These are phyloP conservation scores for Tokudaia tokunoshimensis DNA, from an alignment of 2,797 vertebrate species.

Conservation along the genomic window DNA sequence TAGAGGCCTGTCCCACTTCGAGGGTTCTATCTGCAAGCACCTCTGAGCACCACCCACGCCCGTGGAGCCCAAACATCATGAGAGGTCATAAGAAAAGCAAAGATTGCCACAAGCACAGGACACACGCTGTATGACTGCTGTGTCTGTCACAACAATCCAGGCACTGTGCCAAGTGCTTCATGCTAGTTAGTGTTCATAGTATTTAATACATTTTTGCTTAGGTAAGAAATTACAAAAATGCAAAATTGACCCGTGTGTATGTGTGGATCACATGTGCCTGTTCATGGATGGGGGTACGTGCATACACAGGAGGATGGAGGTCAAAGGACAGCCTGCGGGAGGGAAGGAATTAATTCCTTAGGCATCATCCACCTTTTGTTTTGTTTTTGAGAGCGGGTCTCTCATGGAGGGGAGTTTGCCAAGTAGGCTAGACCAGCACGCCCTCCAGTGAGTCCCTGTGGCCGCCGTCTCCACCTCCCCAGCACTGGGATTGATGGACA, in stretches of 20 bases:
- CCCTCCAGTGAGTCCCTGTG: neutral
- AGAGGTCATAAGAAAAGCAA: neutral
- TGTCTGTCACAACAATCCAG: accelerated
- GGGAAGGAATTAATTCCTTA: neutral
- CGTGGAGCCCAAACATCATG: neutral
- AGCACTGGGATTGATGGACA: neutral
- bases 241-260: neutral
- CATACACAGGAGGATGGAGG: neutral
- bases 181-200: neutral
- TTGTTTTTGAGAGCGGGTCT: neutral
- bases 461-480: neutral
- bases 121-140: accelerated
- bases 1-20: neutral
- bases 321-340: neutral
- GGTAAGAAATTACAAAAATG: neutral
- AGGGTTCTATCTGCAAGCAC: accelerated
- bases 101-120: neutral
- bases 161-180: neutral
- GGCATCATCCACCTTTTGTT: neutral
- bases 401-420: neutral
- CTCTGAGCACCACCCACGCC: too few species aligned
- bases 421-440: too few species aligned
- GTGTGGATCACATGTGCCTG: neutral
- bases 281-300: neutral
- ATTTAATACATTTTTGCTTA: neutral